Base-by-base conservation (phyloP, 2,113 vertebrate genomes). In the Progne subis region DNA sequence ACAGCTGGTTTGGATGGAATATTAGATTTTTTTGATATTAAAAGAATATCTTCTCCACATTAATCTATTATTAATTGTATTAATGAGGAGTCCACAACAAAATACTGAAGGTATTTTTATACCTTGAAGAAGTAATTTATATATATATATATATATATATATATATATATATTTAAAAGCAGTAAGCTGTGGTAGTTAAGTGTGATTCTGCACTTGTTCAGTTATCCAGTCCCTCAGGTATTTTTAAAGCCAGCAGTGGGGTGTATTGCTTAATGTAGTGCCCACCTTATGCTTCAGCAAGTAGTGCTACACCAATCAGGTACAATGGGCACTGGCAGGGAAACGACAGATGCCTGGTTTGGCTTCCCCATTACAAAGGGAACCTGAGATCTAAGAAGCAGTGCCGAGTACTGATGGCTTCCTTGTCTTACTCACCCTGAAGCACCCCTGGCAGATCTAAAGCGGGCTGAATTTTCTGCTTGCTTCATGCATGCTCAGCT, bases 41-140 rank as follows among this genome's bases (percentile, higher is more conserved):
- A 69, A 91, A 81, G 7, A 18, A 23, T 77, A 43, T 75, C 55
- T 93, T 93, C 78, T 83, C 52, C 46, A 89, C 68, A 61, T 46
- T 60, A 74, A 57, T 83, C 76, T 82, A 16, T 26, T 77, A 47
- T 56, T 56, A 47, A 31, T 77, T 63, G 11, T 56, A 37, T 85
- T 86, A 93, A 59, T 68, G 41, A 82, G 34, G 32, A 49, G 8
- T 29, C 43, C 8, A 34, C 26, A 21, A 39, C 18, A 6, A 7
- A 47, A 31, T 46, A 34, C 32, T 39, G 39, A 39, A 59, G 7
- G 3, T 53, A 50, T 68, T n/a, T 61, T 81, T 82, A 41, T n/a
- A 46, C 29, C 17, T 63, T 61, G 26, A 91, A 80, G 31, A 85
- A 64, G 71, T 76, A 53, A 39, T n/a, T 81, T 34, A 71, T 64